Evolutionary conservation across 2,888 invertebrate species (phyloP), one percentile per base, ranked within the genome.

Genomic region (Acrobasis suavella): DNA sequence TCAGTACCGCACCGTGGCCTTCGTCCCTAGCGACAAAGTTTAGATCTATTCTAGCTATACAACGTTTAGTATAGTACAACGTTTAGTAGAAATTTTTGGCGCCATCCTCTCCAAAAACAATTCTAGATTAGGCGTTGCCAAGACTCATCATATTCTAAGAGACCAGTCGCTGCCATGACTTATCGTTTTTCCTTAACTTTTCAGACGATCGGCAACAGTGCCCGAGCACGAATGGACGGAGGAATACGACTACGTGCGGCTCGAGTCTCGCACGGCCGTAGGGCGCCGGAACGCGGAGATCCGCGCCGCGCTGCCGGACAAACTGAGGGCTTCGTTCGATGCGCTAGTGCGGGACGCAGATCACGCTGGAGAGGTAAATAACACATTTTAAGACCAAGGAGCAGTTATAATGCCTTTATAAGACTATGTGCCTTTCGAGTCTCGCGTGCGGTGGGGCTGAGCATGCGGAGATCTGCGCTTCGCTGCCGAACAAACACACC

Each of bases 221-320:
- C 82, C 85, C 58, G 90, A 85, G 70, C 93, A 93, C 69, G 95
- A 95, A 64, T 95, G 95, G 94, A 93, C 95, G 22, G 97, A 97
- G 77, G 98, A 98, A 81, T 97, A 97, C 82, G 98, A 98, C 85
- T 98, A 98, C 81, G 97, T 98, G 56, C 96, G 96, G 78, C 92
- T 98, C 80, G 95, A 96, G 82, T 96, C 97, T 2, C 95, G 96
- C 75, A 95, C 96, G 69, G 93, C 94, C 39, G 94, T 95, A 2
- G 95, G 95, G 17, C 94, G 95, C 67, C 95, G 96, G 71, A 94
- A 96, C 74, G 95, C 95, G 9, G 96, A 96, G 73, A 94, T 96
- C 5, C 93, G 96, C 32, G 95, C 96, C 64, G 94, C 95, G 32
- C 85, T 97, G 68, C 96, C 96, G 0, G 94, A 94, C 77, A 96